Conservation (phyloP, 2,888 invertebrate species). For the Rhodophaea formosa region DNA sequence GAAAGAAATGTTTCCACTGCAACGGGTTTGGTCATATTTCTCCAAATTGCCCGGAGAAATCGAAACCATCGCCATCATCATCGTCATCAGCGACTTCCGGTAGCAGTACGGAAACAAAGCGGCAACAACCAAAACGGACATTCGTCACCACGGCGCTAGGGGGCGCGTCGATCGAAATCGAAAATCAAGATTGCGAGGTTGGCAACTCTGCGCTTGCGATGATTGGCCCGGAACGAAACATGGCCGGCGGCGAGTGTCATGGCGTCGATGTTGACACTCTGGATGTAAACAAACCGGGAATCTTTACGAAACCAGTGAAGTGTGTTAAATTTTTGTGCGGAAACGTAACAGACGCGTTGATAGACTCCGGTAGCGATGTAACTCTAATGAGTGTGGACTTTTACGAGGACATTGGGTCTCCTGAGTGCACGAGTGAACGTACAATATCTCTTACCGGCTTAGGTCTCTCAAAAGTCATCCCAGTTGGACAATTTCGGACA, state of each 20-base stretch:
- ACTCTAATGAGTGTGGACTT: neutral
- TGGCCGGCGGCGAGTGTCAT: neutral
- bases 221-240: neutral
- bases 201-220: neutral
- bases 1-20: neutral
- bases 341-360: neutral
- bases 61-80: neutral
- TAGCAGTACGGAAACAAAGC: neutral
- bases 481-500: neutral
- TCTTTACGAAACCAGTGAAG: too few species aligned
- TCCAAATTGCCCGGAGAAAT: neutral
- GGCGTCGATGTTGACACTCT: too few species aligned
- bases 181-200: too few species aligned
- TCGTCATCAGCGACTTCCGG: neutral
- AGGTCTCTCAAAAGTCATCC: neutral
- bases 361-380: slow-evolving; percentile 2
- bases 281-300: too few species aligned
- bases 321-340: neutral
- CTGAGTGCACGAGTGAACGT: neutral
- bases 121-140: neutral
- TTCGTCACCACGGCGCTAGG: neutral
- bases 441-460: neutral
- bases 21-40: neutral
- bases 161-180: neutral
- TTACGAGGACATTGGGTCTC: neutral